Conservation (phyloP, 2,888 invertebrate genomes). For the Heliconius cydno region DNA sequence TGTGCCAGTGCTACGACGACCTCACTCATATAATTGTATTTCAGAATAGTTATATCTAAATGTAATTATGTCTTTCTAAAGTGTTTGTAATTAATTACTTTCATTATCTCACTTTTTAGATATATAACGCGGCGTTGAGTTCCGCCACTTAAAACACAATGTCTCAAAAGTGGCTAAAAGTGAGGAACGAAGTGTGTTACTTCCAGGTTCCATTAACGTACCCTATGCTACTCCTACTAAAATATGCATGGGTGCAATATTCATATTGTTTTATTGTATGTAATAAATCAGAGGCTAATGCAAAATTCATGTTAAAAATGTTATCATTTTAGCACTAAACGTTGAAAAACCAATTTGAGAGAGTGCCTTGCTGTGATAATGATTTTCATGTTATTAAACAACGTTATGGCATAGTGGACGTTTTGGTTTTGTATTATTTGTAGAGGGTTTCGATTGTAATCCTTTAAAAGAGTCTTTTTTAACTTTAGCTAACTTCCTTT, state of each 20-base stretch:
- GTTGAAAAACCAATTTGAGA: conserved; percentile 34
- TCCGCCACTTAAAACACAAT: too few species aligned
- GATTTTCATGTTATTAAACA: conserved; percentile 17
- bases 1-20: too few species aligned
- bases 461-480: too few species aligned
- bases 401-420: neutral
- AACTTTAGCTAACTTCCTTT: too few species aligned
- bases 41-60: neutral
- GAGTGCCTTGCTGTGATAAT: conserved; percentile 24
- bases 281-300: conserved; percentile 36
- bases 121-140: too few species aligned
- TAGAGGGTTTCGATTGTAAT: neutral
- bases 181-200: neutral
- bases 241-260: conserved; percentile 10
- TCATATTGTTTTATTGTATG: conserved; percentile 27
- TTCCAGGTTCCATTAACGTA: too few species aligned
- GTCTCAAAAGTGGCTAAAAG: too few species aligned
- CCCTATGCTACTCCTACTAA: neutral
- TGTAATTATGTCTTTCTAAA: neutral
- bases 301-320: conserved; percentile 37
- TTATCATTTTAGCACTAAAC: conserved; percentile 25
- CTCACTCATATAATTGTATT: neutral
- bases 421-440: neutral
- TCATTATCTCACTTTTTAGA: too few species aligned
- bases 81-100: neutral